Conservation (phyloP, 2,797 vertebrate species). For the Sebastes itinus region DNA sequence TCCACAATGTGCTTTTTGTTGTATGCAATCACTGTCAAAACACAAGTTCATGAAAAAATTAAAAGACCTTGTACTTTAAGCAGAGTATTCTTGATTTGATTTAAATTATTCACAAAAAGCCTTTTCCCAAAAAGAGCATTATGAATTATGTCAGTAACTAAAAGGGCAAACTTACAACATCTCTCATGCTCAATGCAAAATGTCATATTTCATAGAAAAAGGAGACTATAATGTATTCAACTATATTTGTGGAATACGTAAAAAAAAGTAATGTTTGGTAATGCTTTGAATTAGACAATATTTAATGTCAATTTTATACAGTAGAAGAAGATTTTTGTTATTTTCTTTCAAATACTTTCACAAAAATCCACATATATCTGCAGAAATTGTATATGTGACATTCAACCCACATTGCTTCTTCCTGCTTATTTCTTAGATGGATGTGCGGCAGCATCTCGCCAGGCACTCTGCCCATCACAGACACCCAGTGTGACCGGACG, state of each 20-base stretch:
- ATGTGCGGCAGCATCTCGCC: conserved; percentile 51
- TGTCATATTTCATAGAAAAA: conserved; percentile 9
- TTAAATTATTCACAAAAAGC: conserved; percentile 57
- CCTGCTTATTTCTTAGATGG: conserved; percentile 44
- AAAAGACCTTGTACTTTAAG: conserved; percentile 10
- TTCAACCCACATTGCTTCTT: background rate
- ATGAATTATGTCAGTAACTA: conserved; percentile 29
- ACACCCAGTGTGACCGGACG: conserved; percentile 30
- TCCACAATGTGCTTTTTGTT: background rate
- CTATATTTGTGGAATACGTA: background rate
- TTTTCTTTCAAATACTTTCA: background rate
- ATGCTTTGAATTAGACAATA: background rate
- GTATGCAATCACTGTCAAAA: conserved; percentile 15
- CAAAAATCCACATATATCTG: background rate
- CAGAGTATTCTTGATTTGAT: conserved; percentile 26
- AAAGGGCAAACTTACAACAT: conserved; percentile 51
- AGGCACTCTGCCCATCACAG: conserved; percentile 38
- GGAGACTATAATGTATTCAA: background rate
- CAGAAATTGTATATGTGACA: background rate
- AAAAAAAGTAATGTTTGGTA: background rate
- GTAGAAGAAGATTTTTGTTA: background rate
- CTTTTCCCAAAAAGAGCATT: conserved; percentile 42
- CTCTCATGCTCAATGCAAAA: conserved; percentile 33
- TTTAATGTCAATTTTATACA: background rate
- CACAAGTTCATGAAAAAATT: background rate